Percentiles rank a stretch among this genome's conserved stretches.
phyloP scores from a whole-genome alignment of 2,113 vertebrate species.

The Phocoena sinus region DNA sequence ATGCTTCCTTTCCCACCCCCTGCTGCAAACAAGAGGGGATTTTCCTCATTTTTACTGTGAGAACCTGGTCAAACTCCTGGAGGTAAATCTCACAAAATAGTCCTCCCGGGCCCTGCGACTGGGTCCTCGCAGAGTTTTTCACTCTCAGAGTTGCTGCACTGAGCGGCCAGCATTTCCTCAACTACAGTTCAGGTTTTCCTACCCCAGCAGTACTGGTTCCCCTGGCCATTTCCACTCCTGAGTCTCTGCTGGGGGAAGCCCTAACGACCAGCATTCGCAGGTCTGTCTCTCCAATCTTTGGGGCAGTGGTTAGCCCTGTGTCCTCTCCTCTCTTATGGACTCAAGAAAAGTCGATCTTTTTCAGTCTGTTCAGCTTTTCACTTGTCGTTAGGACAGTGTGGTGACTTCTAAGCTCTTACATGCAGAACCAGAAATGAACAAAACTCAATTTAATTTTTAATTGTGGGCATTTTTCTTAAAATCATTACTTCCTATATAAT shows the following conservation, averaged over 20 bases:
- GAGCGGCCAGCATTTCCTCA: neutral
- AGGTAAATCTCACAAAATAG: neutral
- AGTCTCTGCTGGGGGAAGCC: neutral
- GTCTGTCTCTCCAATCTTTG: neutral
- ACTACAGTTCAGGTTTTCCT: neutral
- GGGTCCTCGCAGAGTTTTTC: neutral
- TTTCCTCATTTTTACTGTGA: neutral
- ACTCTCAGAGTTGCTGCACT: neutral
- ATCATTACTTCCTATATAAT: neutral
- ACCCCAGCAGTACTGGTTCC: neutral
- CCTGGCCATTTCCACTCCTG: neutral
- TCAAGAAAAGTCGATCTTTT: neutral
- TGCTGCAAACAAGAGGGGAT: neutral
- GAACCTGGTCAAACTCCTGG: neutral
- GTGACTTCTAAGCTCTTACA: neutral
- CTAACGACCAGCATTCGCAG: neutral
- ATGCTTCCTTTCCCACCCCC: neutral
- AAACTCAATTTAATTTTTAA: conserved; percentile 11
- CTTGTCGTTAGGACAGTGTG: neutral
- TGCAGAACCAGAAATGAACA: neutral
- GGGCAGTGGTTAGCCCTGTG: neutral
- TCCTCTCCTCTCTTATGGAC: neutral
- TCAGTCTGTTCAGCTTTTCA: neutral
- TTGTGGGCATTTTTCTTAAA: neutral
- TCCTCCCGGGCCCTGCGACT: neutral